Percentiles rank a stretch among this genome's conserved stretches.
These are phyloP conservation scores for Heliopora coerulea DNA, from an alignment of 92 coral and sea anemone species.

Conservation along the genomic window DNA sequence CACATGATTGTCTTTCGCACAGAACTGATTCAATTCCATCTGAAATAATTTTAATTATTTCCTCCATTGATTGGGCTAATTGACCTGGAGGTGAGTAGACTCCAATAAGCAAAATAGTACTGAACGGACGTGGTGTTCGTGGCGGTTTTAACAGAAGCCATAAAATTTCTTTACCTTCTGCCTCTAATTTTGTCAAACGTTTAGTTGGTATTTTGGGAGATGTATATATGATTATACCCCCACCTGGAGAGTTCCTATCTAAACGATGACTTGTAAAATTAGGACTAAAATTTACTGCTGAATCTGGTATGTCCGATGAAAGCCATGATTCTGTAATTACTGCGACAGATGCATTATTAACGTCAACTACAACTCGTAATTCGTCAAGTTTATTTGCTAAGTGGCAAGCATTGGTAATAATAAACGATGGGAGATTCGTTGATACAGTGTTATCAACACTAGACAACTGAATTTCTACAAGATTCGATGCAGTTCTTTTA, in stretches of 20 bases:
- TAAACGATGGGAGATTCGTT: conserved; percentile 35
- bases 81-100: conserved; percentile 38
- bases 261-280: not conserved
- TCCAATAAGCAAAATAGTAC: conserved; percentile 1
- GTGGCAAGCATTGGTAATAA: conserved; percentile 33
- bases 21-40: not conserved
- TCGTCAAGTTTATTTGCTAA: conserved; percentile 30
- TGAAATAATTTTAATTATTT: conserved; percentile 7
- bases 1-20: conserved; percentile 12
- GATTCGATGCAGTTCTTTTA: too few relatives aligned
- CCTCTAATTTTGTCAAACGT: conserved; percentile 21
- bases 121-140: conserved; percentile 22
- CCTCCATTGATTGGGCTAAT: not conserved
- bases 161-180: conserved; percentile 26
- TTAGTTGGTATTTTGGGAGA: conserved; percentile 7
- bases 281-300: not conserved
- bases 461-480: too few relatives aligned
- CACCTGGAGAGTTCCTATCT: conserved; percentile 5
- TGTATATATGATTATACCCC: conserved; percentile 24
- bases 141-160: conserved; percentile 27
- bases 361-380: conserved; percentile 1
- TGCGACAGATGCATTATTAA: conserved; percentile 4
- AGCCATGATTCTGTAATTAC: conserved; percentile 33
- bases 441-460: too few relatives aligned
- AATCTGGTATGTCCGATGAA: not conserved